phyloP scores from a whole-genome alignment of 2,113 vertebrate genomes.

The Carettochelys insculpta region DNA sequence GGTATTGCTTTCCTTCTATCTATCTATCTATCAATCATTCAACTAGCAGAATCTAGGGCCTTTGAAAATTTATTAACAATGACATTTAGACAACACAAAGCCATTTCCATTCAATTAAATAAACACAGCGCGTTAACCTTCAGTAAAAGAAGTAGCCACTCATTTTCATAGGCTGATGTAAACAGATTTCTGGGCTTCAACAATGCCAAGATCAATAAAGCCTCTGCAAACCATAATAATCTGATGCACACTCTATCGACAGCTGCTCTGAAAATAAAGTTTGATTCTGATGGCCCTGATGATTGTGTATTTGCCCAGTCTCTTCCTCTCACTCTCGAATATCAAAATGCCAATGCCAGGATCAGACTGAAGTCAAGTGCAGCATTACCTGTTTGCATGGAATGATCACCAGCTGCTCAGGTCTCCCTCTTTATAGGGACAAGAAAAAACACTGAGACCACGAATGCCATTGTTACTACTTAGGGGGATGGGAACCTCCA shows the following conservation, averaged over 20 bases:
- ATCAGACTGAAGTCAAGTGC: not conserved
- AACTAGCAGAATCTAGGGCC: conserved; percentile 48
- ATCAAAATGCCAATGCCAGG: conserved; percentile 55
- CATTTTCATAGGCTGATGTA: conserved; percentile 76
- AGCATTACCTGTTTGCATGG: not conserved
- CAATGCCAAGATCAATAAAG: conserved; percentile 81
- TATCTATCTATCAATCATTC: conserved; percentile 43
- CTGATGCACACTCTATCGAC: conserved; percentile 76
- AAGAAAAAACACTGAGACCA: not conserved
- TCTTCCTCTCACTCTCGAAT: conserved; percentile 56
- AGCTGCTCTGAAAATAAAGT: conserved; percentile 77
- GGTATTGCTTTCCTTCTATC: conserved; percentile 8
- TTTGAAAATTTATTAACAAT: conserved; percentile 76
- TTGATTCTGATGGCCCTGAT: conserved; percentile 65
- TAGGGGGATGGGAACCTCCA: not conserved
- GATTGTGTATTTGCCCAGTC: conserved; percentile 46
- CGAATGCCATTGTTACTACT: not conserved
- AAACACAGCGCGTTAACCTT: conserved; percentile 78
- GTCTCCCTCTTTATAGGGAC: not conserved
- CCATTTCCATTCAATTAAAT: conserved; percentile 83
- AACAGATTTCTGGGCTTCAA: conserved; percentile 78
- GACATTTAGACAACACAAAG: conserved; percentile 79
- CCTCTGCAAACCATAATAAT: conserved; percentile 80
- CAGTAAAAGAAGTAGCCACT: conserved; percentile 76
- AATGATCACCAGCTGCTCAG: not conserved